A percentile compares a stretch with the other conserved stretches of the same genome.
Evolutionary conservation across 2,797 vertebrate species (phyloP).

Genomic region (Neostethus bicornis): DNA sequence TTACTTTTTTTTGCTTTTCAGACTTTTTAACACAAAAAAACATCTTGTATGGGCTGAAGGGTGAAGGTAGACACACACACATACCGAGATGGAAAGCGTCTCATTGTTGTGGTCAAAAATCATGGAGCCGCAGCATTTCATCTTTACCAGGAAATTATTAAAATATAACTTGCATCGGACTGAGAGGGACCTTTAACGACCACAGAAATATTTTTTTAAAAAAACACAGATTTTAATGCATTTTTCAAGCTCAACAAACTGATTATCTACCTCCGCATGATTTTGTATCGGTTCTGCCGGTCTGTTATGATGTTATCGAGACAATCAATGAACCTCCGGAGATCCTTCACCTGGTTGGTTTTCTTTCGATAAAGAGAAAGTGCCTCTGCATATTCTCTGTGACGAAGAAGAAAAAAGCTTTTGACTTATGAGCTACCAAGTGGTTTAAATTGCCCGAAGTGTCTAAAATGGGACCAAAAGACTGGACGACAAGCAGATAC

Average conservation of each 20-base stretch:
- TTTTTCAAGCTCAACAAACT: not conserved
- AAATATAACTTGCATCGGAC: conserved; percentile 78
- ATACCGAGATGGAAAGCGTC: conserved; percentile 54
- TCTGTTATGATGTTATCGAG: conserved; percentile 75
- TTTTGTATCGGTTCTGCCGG: conserved; percentile 73
- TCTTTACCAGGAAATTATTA: conserved; percentile 73
- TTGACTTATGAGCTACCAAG: too few species aligned
- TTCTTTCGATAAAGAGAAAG: conserved; percentile 71
- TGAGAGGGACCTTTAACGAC: conserved; percentile 49
- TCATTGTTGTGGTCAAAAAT: conserved; percentile 78
- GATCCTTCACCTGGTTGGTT: conserved; percentile 70
- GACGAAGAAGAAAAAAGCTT: conserved; percentile 35
- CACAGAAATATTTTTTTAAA: conserved; percentile 20
- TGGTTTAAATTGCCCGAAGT: conserved; percentile 26
- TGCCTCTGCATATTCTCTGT: conserved; percentile 72
- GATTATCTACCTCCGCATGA: conserved; percentile 60
- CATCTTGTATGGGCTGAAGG: not conserved
- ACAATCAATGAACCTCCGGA: conserved; percentile 70
- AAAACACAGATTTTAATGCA: too few species aligned
- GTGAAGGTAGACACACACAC: not conserved
- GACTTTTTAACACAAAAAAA: too few species aligned
- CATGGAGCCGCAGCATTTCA: conserved; percentile 74
- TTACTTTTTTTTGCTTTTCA: not conserved
- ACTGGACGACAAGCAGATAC: too few species aligned
- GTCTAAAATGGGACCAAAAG: too few species aligned